Evolutionary conservation across 2,113 vertebrate species (phyloP).

Genomic region (Halichoerus grypus): DNA sequence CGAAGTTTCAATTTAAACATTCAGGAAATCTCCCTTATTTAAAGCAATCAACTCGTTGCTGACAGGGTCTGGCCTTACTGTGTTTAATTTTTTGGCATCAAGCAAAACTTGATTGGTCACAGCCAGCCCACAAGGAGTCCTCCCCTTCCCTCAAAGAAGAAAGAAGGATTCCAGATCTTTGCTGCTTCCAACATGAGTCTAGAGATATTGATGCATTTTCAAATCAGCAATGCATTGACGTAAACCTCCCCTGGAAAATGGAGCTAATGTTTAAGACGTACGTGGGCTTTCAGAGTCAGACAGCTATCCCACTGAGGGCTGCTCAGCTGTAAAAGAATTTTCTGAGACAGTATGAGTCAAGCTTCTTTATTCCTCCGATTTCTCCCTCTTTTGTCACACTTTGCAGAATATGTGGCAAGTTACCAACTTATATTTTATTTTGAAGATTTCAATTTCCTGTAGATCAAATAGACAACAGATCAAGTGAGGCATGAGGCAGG

Average conservation of each 20-base stretch:
- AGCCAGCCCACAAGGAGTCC: slow-evolving; percentile 82
- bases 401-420: slow-evolving; percentile 31
- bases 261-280: slow-evolving; percentile 56
- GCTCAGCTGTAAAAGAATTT: slow-evolving; percentile 62
- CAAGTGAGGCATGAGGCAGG: not conserved
- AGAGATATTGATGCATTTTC: slow-evolving; percentile 37
- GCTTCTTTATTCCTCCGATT: slow-evolving; percentile 15
- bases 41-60: slow-evolving; percentile 91
- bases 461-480: slow-evolving; percentile 41
- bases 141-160: slow-evolving; percentile 66
- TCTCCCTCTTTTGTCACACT: not conserved
- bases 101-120: slow-evolving; percentile 89
- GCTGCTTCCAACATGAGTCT: slow-evolving; percentile 65
- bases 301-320: not conserved
- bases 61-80: slow-evolving; percentile 89
- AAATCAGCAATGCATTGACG: slow-evolving; percentile 66
- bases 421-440: slow-evolving; percentile 39
- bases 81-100: slow-evolving; percentile 91
- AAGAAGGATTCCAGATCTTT: slow-evolving; percentile 80
- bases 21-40: slow-evolving; percentile 94
- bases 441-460: slow-evolving; percentile 35
- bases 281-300: slow-evolving; percentile 54
- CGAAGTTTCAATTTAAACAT: slow-evolving; percentile 93
- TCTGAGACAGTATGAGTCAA: slow-evolving; percentile 21
- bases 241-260: slow-evolving; percentile 75